These are phyloP conservation scores for Pangasianodon hypophthalmus DNA, from an alignment of 2,113 vertebrate genomes.

Conservation along the genomic window DNA sequence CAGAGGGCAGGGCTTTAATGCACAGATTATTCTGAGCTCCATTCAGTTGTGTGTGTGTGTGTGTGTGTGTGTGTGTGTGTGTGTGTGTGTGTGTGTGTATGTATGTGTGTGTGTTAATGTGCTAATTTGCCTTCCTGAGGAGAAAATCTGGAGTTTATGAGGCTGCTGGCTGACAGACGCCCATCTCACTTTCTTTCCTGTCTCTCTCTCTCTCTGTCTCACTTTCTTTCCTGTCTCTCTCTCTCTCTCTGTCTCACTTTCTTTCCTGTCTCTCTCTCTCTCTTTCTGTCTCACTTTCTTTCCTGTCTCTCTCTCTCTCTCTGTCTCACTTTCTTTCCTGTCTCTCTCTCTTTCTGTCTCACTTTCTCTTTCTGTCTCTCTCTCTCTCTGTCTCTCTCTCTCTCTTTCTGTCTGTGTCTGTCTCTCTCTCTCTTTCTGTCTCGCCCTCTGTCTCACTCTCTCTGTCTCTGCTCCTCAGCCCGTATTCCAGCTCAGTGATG, in stretches of 20 bases:
- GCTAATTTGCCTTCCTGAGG: neutral
- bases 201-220: neutral
- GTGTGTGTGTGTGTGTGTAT: conserved; percentile 19
- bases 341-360: neutral
- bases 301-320: neutral
- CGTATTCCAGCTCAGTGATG: neutral
- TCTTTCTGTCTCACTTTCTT: neutral
- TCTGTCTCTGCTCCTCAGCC: neutral
- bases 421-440: neutral
- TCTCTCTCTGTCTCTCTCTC: neutral
- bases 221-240: neutral
- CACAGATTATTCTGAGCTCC: conserved; percentile 21
- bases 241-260: neutral
- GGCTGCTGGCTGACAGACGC: neutral
- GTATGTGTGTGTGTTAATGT: conserved; percentile 1
- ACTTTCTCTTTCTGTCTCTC: neutral
- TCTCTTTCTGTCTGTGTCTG: neutral
- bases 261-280: neutral
- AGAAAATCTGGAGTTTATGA: neutral
- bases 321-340: neutral
- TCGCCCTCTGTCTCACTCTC: neutral
- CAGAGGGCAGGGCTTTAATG: neutral
- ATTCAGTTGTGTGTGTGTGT: conserved; percentile 9
- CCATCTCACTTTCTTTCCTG: neutral
- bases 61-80: conserved; percentile 1